These are phyloP conservation scores for Conchocele bisecta DNA, from an alignment of 2,888 invertebrate species.

Conservation along the genomic window DNA sequence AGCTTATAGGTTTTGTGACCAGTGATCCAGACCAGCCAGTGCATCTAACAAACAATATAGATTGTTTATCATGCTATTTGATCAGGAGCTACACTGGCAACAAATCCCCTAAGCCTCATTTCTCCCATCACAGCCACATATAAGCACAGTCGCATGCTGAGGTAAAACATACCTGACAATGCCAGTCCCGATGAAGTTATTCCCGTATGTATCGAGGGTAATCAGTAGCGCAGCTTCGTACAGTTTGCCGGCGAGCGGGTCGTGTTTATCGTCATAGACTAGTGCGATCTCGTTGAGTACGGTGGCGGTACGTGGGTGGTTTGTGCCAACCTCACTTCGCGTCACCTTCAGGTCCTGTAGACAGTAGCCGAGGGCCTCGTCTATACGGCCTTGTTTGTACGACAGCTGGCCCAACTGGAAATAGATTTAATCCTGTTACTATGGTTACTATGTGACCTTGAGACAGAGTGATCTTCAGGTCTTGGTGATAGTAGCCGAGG, in stretches of 20 bases:
- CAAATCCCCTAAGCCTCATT: too few species aligned
- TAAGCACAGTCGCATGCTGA: too few species aligned
- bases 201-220: conserved; percentile 66
- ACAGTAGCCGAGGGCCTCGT: conserved; percentile 70
- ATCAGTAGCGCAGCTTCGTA: conserved; percentile 70
- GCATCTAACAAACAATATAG: too few species aligned
- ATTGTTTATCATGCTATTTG: too few species aligned
- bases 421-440: too few species aligned
- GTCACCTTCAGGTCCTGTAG: conserved; percentile 71
- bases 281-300: conserved; percentile 70
- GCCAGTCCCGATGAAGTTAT: conserved; percentile 67
- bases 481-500: conserved; percentile 69
- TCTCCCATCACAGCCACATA: too few species aligned
- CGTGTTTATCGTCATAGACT: conserved; percentile 71
- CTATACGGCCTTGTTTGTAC: conserved; percentile 69
- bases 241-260: conserved; percentile 59
- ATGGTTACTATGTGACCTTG: too few species aligned
- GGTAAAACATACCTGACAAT: conserved; percentile 65
- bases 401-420: conserved; percentile 70
- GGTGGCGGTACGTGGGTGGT: conserved; percentile 67
- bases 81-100: too few species aligned
- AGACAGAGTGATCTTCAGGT: conserved; percentile 69
- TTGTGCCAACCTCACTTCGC: conserved; percentile 68
- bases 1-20: too few species aligned
- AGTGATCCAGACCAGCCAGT: too few species aligned